These are phyloP conservation scores for Xestia ashworthii DNA, from an alignment of 2,888 invertebrate species.

Conservation along the genomic window DNA sequence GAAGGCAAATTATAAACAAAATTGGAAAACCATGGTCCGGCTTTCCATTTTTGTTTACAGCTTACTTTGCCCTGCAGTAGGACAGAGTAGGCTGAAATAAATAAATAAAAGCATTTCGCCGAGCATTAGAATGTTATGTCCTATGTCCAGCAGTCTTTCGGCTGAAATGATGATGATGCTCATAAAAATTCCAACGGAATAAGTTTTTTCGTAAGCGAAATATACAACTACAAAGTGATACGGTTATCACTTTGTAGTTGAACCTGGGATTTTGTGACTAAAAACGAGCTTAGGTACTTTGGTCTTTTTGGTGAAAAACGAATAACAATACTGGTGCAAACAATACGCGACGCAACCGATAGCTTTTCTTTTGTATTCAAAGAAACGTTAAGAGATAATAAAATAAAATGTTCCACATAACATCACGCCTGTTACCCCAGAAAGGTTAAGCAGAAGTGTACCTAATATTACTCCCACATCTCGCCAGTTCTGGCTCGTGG, in stretches of 20 bases:
- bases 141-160: too few species aligned
- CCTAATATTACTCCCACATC: too few species aligned
- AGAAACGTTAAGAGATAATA: slow-evolving; percentile 45
- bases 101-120: too few species aligned
- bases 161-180: too few species aligned
- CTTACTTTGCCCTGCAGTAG: too few species aligned
- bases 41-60: too few species aligned
- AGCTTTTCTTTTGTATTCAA: slow-evolving; percentile 49
- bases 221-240: not conserved
- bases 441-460: not conserved
- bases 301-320: slow-evolving; percentile 35
- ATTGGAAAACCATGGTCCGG: too few species aligned
- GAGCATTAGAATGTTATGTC: too few species aligned
- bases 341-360: slow-evolving; percentile 33
- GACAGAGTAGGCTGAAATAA: too few species aligned
- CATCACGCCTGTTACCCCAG: not conserved
- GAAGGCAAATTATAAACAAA: too few species aligned
- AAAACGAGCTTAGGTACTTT: slow-evolving; percentile 21
- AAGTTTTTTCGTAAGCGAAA: not conserved
- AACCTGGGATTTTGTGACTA: slow-evolving; percentile 14
- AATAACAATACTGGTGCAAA: slow-evolving; percentile 49
- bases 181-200: not conserved
- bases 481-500: too few species aligned
- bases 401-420: slow-evolving; percentile 33
- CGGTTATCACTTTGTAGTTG: slow-evolving; percentile 10